Base-by-base conservation (phyloP, 2,888 invertebrate species). In the Scaptomyza reducta region DNA sequence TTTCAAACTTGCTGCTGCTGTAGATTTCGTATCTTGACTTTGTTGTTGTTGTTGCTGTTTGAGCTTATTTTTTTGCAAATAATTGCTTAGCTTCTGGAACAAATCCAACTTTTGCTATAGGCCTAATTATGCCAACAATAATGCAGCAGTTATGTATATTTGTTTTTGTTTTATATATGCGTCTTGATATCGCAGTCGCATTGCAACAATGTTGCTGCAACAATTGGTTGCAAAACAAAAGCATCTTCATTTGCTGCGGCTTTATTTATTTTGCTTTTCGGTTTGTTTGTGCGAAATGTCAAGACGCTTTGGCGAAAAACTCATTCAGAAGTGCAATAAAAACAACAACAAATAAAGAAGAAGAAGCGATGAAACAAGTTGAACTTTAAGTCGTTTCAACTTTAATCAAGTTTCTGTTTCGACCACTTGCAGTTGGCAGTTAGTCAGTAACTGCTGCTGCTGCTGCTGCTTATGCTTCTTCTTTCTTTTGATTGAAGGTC, bases 251-350 rank as follows among this genome's bases (percentile, higher is more conserved):
- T 68, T 65, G 53, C 40, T 65, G 51, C 45, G 18, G 9, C 11
- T 51, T 41, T 31, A 27, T 44, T 55, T 35, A 14, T 25, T 74
- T 4, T 35, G 35, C 2, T 22, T 35, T 46, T 55, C 10, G 22
- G 29, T 41, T 75, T 60, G 45, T 70, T 83, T 72, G 78, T 88
- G 85, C 81, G 81, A 82, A 82, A 82, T 82, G 82, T 83, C 82
- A 83, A 88, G 88, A 67, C 51, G 55, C 67, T 65, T 3, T 55
- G 42, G 59, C 71, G 61, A 69, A 79, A 81, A 81, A 85, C 68
- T 72, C 71, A 78, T 65, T 59, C 75, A 87, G 57, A 70, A 87
- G 70, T 80, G 75, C 77, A 77, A 60, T 42, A 78, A 27, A 67
- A 71, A 56, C 65, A 61, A 42, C 59, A 58, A 31, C 45, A 57